A percentile compares a stretch with the other conserved stretches of the same genome.
These are phyloP conservation scores for Criorhina ranunculi DNA, from an alignment of 2,888 invertebrate species.

Conservation along the genomic window DNA sequence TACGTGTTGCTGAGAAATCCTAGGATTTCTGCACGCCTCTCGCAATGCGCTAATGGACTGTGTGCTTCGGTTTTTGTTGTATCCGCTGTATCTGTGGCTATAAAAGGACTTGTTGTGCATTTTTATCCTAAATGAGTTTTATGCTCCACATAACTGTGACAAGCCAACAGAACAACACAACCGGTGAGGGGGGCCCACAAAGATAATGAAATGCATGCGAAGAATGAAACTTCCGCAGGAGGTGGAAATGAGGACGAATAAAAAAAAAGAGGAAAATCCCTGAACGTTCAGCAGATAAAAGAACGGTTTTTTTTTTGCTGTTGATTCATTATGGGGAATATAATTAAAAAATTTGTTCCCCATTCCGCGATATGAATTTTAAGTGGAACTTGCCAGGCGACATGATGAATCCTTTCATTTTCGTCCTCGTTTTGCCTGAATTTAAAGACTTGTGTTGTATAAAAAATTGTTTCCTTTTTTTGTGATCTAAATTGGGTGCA, in stretches of 20 bases:
- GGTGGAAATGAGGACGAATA: conserved; percentile 68
- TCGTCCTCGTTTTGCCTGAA: conserved; percentile 52
- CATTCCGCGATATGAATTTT: conserved; percentile 74
- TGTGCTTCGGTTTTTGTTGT: conserved; percentile 39
- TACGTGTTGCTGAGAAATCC: conserved; percentile 57
- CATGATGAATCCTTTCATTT: conserved; percentile 58
- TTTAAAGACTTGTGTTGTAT: conserved; percentile 38
- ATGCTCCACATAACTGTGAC: conserved; percentile 73
- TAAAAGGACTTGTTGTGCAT: conserved; percentile 76
- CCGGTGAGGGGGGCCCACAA: background rate
- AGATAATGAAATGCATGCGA: conserved; percentile 70
- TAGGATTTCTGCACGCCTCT: conserved; percentile 33
- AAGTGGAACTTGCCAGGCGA: conserved; percentile 68
- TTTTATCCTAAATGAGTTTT: conserved; percentile 75
- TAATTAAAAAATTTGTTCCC: conserved; percentile 75
- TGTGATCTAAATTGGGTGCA: conserved; percentile 10
- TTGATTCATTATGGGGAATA: conserved; percentile 74
- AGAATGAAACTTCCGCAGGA: conserved; percentile 67
- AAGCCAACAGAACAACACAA: conserved; percentile 48
- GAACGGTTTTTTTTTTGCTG: conserved; percentile 45
- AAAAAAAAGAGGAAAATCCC: conserved; percentile 14
- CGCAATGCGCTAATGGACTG: conserved; percentile 59
- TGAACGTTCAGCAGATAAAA: conserved; percentile 26
- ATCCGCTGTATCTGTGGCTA: conserved; percentile 39
- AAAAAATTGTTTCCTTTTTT: conserved; percentile 6